Evolutionary conservation across 2,113 vertebrate species (phyloP).

Genomic region (Mesitornis unicolor): DNA sequence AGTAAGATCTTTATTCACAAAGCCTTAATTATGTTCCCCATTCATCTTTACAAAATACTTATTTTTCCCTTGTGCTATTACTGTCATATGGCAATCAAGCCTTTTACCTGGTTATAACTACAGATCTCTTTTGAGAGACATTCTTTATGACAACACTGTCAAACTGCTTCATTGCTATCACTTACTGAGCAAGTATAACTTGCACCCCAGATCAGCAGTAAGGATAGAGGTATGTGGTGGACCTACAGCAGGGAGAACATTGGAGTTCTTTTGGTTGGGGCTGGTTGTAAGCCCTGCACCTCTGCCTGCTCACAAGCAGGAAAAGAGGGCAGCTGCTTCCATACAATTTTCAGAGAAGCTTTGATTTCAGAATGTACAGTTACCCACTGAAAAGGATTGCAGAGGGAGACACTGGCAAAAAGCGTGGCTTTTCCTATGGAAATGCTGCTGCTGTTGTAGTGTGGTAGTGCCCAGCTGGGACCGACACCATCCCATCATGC

Average conservation of each 20-base stretch:
- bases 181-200: background rate
- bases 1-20: background rate
- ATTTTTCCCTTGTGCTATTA: background rate
- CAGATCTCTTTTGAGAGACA: background rate
- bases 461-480: background rate
- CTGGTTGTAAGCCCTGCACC: background rate
- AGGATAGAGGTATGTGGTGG: background rate
- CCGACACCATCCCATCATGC: background rate
- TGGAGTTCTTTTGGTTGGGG: background rate
- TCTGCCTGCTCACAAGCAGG: background rate
- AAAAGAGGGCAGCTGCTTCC: background rate
- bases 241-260: background rate
- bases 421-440: background rate
- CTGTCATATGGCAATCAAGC: background rate
- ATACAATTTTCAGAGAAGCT: background rate
- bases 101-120: background rate
- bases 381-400: background rate
- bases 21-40: background rate
- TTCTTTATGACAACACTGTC: background rate
- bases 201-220: background rate
- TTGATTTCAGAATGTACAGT: background rate
- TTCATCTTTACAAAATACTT: background rate
- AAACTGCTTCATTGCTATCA: background rate
- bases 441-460: background rate
- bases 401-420: background rate